Percentiles rank a stretch among this genome's conserved stretches.
These are phyloP conservation scores for Okamejei kenojei DNA, from an alignment of 2,797 vertebrate genomes.

Conservation along the genomic window DNA sequence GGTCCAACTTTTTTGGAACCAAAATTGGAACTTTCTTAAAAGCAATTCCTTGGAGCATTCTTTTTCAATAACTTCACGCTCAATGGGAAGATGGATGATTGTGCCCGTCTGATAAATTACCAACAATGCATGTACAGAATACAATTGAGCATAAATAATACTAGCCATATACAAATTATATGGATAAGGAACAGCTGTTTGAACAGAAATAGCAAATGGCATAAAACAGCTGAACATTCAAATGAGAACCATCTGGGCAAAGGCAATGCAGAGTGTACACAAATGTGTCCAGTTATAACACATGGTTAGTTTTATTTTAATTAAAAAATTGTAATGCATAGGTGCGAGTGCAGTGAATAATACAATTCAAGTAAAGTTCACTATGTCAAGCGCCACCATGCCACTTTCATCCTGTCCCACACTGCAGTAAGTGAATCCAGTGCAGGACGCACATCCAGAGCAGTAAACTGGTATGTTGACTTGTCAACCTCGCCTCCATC, in stretches of 20 bases:
- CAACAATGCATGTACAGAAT: neutral
- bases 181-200: neutral
- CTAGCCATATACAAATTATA: neutral
- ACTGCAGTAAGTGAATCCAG: conserved; percentile 79
- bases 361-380: conserved; percentile 46
- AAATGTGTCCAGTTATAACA: neutral
- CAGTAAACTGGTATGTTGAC: conserved; percentile 78
- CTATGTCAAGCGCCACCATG: conserved; percentile 93
- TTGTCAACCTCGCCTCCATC: conserved; percentile 76
- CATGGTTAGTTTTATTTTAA: neutral
- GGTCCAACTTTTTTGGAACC: neutral
- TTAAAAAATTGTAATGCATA: neutral
- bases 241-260: neutral
- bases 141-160: neutral
- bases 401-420: conserved; percentile 90
- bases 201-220: neutral
- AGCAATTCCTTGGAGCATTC: neutral
- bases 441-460: conserved; percentile 87
- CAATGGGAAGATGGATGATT: neutral
- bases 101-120: neutral
- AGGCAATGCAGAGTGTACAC: neutral
- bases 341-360: neutral
- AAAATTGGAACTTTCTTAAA: neutral
- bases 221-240: neutral
- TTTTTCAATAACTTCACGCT: neutral